Evolutionary conservation across 2,888 invertebrate genomes (phyloP), one percentile per base, ranked within the genome.

Genomic region (Dynastes grantii): DNA sequence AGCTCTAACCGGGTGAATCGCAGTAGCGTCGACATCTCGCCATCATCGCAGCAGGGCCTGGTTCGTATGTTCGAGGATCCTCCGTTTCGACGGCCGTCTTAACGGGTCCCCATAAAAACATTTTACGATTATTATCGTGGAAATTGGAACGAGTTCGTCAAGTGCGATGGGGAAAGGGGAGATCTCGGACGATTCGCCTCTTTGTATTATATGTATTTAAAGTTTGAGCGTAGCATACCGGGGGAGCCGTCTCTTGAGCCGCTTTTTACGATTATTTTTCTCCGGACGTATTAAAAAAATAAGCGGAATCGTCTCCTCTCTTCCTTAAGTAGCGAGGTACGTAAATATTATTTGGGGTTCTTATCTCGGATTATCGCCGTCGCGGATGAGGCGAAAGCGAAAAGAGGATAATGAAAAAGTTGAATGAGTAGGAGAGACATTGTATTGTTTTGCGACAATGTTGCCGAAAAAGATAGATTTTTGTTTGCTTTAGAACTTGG

Each of bases 71-170:
- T 61, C 27, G 61, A 75, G 45, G 61, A 75, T 61, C 40, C 40
- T 61, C 51, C 49, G 29, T 16, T 58, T 58, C 55, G 22, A 16
- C 55, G 22, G 27, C 22, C 63, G 73, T 61, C 73, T 75, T 75
- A 75, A 75, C 61, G 73, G 73, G 61, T 37, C 61, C 61, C 73
- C 73, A 75, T 75, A 75, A 75, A 75, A 75, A 75, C 73, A 75
- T 75, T 75, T 75, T 75, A 75, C 73, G 73, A 75, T 75, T 75
- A 75, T 75, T 75, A 63, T 75, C 73, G 73, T 45, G 61, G 73
- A 75, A 75, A 75, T 75, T 75, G 73, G 73, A 61, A 45, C 40
- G 49, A 63, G 73, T 68, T 53, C 61, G 58, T 75, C 61, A 61
- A 75, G 73, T 63, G 27, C 32, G 32, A 37, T 37, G 32, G 32